These are phyloP conservation scores for Gymnodraco acuticeps DNA, from an alignment of 2,797 vertebrate genomes.

Conservation along the genomic window DNA sequence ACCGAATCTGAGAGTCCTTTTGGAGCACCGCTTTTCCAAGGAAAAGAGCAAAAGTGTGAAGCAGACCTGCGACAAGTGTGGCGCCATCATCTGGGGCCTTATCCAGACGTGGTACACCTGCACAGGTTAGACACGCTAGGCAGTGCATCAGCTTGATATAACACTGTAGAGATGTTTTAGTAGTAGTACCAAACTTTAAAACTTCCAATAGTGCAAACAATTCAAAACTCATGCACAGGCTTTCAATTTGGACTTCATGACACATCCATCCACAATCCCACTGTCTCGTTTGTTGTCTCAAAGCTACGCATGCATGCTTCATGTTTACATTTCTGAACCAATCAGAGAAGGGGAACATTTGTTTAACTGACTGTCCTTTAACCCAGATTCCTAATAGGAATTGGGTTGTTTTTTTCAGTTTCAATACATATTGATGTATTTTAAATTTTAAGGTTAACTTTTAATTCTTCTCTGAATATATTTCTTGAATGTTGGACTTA, in stretches of 20 bases:
- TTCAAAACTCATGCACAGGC: background rate
- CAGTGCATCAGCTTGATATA: background rate
- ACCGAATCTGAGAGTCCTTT: slow-evolving; percentile 90
- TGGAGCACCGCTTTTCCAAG: slow-evolving; percentile 97
- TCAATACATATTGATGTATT: background rate
- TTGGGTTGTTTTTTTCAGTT: background rate
- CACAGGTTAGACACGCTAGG: slow-evolving; percentile 86
- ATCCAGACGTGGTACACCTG: slow-evolving; percentile 99
- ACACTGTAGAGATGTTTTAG: background rate
- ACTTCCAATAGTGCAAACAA: background rate
- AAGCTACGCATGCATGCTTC: background rate
- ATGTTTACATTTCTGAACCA: background rate
- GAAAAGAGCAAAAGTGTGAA: slow-evolving; percentile 99
- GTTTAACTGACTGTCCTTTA: background rate
- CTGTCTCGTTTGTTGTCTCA: background rate
- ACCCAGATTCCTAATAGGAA: background rate
- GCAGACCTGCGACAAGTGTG: slow-evolving; percentile 97
- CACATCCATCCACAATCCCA: background rate
- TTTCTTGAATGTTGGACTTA: background rate
- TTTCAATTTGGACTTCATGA: background rate
- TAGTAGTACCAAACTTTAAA: background rate
- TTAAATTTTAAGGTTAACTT: background rate
- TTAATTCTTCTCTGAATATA: background rate
- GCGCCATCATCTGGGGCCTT: slow-evolving; percentile 96
- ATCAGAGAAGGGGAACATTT: background rate